Conservation (phyloP, 1,140 invertebrate genomes). For the Frieseomelitta varia region DNA sequence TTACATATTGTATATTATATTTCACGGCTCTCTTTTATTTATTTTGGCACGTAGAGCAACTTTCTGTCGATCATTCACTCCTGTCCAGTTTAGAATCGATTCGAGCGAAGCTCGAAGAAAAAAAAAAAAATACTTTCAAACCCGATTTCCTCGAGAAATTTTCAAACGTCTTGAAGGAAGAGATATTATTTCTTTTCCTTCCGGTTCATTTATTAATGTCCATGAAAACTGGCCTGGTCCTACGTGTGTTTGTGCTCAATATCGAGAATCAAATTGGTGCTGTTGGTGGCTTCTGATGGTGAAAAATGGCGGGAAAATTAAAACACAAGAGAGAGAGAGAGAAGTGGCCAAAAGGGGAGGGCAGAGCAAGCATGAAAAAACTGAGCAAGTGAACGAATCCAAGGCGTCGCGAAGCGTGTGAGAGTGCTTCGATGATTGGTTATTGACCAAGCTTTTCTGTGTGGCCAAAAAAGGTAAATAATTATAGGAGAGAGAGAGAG, state of each 20-base stretch:
- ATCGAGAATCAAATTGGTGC: background rate
- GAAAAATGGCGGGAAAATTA: background rate
- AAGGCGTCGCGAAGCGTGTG: slow-evolving; percentile 26
- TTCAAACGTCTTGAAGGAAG: too few species aligned
- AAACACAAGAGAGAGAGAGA: background rate
- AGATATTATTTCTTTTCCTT: too few species aligned
- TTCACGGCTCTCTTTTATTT: too few species aligned
- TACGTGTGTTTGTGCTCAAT: background rate
- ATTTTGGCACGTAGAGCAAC: too few species aligned
- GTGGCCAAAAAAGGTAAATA: background rate
- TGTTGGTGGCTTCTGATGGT: background rate
- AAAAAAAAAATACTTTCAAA: too few species aligned
- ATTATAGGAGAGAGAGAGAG: slow-evolving; percentile 10
- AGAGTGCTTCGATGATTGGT: background rate
- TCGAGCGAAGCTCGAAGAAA: too few species aligned
- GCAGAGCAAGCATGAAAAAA: background rate
- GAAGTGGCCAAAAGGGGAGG: background rate
- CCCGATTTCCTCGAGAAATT: too few species aligned
- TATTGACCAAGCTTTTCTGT: background rate
- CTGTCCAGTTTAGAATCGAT: too few species aligned
- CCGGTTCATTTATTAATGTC: too few species aligned
- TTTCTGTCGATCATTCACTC: too few species aligned
- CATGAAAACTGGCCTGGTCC: too few species aligned
- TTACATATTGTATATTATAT: too few species aligned
- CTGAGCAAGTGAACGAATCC: background rate